Conservation (phyloP, 2,888 invertebrate species). For the Lacanobia wlatinum region DNA sequence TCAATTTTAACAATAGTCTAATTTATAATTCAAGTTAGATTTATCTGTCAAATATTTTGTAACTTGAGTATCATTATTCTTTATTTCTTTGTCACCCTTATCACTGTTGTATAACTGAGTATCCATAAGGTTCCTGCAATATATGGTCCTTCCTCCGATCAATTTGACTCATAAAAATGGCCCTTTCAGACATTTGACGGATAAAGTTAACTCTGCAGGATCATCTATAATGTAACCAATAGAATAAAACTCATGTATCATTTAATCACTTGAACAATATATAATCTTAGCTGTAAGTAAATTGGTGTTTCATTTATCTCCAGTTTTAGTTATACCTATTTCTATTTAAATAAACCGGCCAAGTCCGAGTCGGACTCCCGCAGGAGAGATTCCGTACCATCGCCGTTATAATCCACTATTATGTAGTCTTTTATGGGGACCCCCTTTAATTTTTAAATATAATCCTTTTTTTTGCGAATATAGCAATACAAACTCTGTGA, state of each 20-base stretch:
- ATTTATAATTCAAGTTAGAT: not conserved
- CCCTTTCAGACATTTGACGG: constrained; percentile 7
- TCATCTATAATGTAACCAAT: not conserved
- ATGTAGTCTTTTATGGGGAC: too few species aligned
- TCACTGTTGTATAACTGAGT: not conserved
- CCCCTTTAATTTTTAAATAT: too few species aligned
- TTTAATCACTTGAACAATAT: constrained; percentile 40
- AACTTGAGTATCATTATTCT: not conserved
- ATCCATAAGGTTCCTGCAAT: not conserved
- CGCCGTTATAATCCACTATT: too few species aligned
- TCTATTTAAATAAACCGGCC: too few species aligned
- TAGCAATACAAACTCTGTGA: too few species aligned
- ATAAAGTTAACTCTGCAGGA: constrained; percentile 21
- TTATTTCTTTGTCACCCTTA: not conserved
- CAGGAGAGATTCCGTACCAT: too few species aligned
- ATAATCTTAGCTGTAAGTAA: constrained; percentile 40
- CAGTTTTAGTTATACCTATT: not conserved
- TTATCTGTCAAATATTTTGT: constrained; percentile 31
- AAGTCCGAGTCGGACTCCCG: too few species aligned
- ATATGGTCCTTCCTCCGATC: not conserved
- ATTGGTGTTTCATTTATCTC: constrained; percentile 51
- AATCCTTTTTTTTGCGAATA: too few species aligned
- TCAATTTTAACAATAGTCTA: not conserved
- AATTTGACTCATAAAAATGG: not conserved
- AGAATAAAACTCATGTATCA: constrained; percentile 26